Evolutionary conservation across 2,113 vertebrate genomes (phyloP), one percentile per base, ranked within the genome.

Genomic region (Callipepla squamata): DNA sequence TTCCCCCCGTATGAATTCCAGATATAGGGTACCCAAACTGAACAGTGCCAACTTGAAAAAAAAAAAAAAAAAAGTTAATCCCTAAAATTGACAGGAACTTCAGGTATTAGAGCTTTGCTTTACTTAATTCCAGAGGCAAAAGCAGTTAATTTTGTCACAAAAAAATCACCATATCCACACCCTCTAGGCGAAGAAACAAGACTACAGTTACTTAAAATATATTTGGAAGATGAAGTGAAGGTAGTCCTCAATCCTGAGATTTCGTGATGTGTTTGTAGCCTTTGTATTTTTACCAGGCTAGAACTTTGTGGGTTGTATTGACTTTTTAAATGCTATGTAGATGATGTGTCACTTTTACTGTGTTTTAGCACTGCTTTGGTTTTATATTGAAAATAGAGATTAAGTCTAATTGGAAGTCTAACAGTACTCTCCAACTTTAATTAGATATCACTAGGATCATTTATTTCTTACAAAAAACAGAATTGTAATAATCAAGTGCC

Each of bases 401-500:
- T 65, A 62, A 72, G 83, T 77, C 86, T 57, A 34, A 57, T 38
- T 59, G 85, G 67, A 88, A 80, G 44, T 48, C 80, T 83, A 80
- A 45, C 40, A 68, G 40, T 42, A 59, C 18, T 92, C 88, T 97
- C 96, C 96, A 84, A 28, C 63, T 90, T 95, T 89, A 93, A 85
- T 77, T 73, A 91, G 89, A 70, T 50, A 87, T 86, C 69, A 53
- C 45, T n/a, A 45, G 65, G 22, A 21, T 92, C 57, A 38, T 91
- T 68, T 90, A 66, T 92, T 95, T 93, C 66, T 85, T 88, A 72
- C 0, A 7, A 85, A 84, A 90, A 96, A 63, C 67, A 47, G 70
- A 92, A 55, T 7, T 77, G 72, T 89, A 86, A 94, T 85, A 88
- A 97, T 90, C 87, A 96, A 96, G 96, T 97, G 97, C 97, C 97